Conservation (phyloP, 1,140 invertebrate species). For the Lysiphlebus fabarum region DNA sequence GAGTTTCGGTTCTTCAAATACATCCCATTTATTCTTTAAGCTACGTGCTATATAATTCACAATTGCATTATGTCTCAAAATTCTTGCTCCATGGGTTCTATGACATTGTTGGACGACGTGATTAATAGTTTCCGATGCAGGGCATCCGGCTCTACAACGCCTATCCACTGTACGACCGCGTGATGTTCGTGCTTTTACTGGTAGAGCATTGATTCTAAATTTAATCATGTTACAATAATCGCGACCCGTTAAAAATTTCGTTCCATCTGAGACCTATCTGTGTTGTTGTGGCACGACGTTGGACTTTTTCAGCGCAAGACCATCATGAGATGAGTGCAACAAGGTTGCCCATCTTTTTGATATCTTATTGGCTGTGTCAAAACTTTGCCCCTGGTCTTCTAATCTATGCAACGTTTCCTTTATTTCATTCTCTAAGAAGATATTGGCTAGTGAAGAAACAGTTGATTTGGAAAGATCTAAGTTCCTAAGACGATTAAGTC, state of each 20-base stretch:
- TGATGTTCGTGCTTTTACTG: conserved; percentile 25
- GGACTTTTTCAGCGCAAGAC: conserved; percentile 21
- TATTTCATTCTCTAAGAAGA: conserved; percentile 64
- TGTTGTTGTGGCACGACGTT: conserved; percentile 23
- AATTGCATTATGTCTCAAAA: conserved; percentile 15
- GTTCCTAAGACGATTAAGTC: conserved; percentile 1
- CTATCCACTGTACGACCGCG: conserved; percentile 16
- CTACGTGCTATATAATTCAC: not conserved
- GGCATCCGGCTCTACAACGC: conserved; percentile 30
- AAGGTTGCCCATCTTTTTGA: no score
- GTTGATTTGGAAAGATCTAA: not conserved
- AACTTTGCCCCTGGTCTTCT: no score
- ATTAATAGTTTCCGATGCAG: not conserved
- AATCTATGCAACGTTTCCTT: not conserved
- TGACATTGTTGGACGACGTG: conserved; percentile 21
- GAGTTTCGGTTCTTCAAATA: conserved; percentile 9
- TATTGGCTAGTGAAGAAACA: conserved; percentile 47
- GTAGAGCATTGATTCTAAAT: conserved; percentile 29
- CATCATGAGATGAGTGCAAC: conserved; percentile 22
- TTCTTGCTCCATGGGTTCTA: conserved; percentile 13
- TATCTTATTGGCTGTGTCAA: no score
- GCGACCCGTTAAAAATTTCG: conserved; percentile 18
- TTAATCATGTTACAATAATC: conserved; percentile 27
- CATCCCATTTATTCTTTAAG: not conserved
- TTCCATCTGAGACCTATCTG: conserved; percentile 26